Evolutionary conservation across 2,888 invertebrate species (phyloP), one percentile per base, ranked within the genome.

Genomic region (Clostera curtula): DNA sequence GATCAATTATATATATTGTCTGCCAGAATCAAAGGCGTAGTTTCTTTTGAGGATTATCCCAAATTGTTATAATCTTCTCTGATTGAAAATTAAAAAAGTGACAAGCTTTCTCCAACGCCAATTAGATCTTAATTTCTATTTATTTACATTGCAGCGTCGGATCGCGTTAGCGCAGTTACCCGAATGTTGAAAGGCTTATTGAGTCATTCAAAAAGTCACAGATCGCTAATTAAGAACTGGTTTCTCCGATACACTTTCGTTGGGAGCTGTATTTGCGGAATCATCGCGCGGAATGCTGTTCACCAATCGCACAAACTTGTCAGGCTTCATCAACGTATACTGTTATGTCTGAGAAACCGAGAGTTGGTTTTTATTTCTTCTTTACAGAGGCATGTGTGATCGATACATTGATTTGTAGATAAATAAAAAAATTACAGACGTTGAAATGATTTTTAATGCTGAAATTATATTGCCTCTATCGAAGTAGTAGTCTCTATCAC

Each of bases 201-300:
- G n/a, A n/a, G 47, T 29, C 34, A 38, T 39, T 38, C 23, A 12
- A 19, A 28, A 20, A 13, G 24, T 25, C 25, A 32, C 24, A 37
- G 40, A 31, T 34, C 41, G 38, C 31, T 18, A 37, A 30, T 35
- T 29, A 5, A 25, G 17, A 49, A 53, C 58, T 31, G 31, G 62
- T 56, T 58, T 45, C n/a, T 35, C 18, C 38, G 44, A 48, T 56
- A 60, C 56, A 69, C 68, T 72, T 68, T 70, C 68, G 55, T 61
- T 67, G 45, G 39, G 34, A 17, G 4, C 10, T 43, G 48, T 48
- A 51, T 43, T 49, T 47, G 45, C 47, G 40, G 42, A 48, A 43
- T 56, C 53, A 47, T 51, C 48, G 36, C 26, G 31, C 38, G 56
- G 65, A 65, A 69, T 72, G 69, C 53, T 41, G 60, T 45, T 66